phyloP scores from a whole-genome alignment of 2,113 vertebrate genomes.

The Dasyornis broadbenti region DNA sequence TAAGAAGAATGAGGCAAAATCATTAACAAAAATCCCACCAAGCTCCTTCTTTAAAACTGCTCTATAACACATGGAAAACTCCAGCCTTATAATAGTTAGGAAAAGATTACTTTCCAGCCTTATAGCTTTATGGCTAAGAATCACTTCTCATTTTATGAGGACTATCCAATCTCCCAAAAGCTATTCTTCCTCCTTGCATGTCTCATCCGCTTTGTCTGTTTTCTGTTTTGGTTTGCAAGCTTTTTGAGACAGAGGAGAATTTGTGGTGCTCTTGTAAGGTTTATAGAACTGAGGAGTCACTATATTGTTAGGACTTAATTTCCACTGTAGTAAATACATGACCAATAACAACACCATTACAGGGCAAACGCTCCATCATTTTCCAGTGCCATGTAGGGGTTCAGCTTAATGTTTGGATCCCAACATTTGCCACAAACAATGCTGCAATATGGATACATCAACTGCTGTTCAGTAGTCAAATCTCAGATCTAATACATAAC shows the following conservation, averaged over 20 bases:
- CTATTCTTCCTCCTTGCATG: neutral
- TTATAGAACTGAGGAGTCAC: neutral
- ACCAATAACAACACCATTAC: neutral
- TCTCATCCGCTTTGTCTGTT: neutral
- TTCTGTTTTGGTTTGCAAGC: neutral
- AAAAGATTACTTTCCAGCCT: neutral
- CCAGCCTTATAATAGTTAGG: neutral
- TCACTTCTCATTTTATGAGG: neutral
- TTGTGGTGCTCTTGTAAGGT: neutral
- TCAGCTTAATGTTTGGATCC: neutral
- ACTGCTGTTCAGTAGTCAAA: neutral
- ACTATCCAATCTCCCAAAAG: neutral
- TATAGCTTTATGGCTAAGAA: neutral
- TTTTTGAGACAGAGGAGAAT: neutral
- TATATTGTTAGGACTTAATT: neutral
- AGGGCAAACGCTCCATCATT: neutral
- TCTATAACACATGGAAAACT: neutral
- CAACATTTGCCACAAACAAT: neutral
- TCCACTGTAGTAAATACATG: neutral
- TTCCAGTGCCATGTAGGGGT: neutral
- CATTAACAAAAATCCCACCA: neutral
- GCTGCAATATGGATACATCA: neutral
- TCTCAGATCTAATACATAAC: neutral
- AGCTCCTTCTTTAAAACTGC: neutral
- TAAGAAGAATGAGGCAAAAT: neutral